phyloP scores from a whole-genome alignment of 1,140 invertebrate genomes.

The Hyles euphorbiae region DNA sequence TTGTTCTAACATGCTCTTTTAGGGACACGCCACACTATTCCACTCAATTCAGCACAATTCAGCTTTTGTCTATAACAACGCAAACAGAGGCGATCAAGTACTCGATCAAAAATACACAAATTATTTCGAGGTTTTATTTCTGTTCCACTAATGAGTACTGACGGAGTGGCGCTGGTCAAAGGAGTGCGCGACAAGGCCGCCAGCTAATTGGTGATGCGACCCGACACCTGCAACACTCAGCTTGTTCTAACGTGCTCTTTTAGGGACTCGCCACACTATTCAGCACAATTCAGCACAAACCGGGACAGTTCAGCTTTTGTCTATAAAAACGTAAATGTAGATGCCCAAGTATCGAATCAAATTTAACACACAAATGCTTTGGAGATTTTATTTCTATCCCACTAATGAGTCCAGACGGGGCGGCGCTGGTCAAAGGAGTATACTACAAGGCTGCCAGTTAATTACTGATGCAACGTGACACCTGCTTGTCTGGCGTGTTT shows the following conservation, averaged over 20 bases:
- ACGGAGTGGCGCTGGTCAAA: neutral
- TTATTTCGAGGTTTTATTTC: constrained; percentile 5
- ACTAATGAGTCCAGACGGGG: constrained; percentile 8
- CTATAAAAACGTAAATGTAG: too few relatives aligned
- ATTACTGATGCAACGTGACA: constrained; percentile 15
- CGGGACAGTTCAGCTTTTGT: too few relatives aligned
- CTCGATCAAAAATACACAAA: too few relatives aligned
- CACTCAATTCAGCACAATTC: too few relatives aligned
- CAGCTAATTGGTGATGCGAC: constrained; percentile 13
- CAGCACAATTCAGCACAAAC: too few relatives aligned
- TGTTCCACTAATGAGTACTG: constrained; percentile 9
- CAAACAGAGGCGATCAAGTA: too few relatives aligned
- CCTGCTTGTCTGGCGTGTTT: constrained; percentile 1
- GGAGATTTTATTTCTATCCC: constrained; percentile 7
- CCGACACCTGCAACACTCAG: constrained; percentile 11
- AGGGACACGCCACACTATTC: too few relatives aligned
- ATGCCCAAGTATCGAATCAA: too few relatives aligned
- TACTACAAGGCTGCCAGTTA: constrained; percentile 4
- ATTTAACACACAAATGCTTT: too few relatives aligned
- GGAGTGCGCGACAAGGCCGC: neutral
- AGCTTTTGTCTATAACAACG: too few relatives aligned
- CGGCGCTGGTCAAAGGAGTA: neutral
- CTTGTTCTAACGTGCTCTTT: neutral
- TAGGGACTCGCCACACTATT: too few relatives aligned
- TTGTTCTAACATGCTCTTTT: neutral